A percentile compares a stretch with the other conserved stretches of the same genome.
phyloP scores from a whole-genome alignment of 2,113 vertebrate genomes.

The Phyllopteryx taeniolatus region DNA sequence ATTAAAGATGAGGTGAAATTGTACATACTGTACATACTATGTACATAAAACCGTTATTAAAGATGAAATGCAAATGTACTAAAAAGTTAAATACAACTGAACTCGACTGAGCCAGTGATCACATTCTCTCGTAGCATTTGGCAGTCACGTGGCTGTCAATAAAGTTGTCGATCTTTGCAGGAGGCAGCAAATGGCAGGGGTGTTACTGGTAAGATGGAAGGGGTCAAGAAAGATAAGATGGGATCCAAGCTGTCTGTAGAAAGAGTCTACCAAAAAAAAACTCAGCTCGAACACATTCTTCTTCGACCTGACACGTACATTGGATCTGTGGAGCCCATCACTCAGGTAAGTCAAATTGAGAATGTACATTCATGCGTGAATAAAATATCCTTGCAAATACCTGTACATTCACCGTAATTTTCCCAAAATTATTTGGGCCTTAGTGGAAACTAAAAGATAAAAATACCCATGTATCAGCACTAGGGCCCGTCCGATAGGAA shows the following conservation, averaged over 20 bases:
- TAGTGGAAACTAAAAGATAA: too few relatives aligned
- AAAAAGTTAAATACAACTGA: background rate
- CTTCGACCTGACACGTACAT: slow-evolving; percentile 98
- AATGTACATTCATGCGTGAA: background rate
- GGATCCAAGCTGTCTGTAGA: slow-evolving; percentile 92
- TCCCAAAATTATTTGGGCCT: too few relatives aligned
- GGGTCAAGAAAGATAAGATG: slow-evolving; percentile 74
- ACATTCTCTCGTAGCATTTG: too few relatives aligned
- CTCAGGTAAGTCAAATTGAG: slow-evolving; percentile 76
- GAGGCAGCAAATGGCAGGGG: slow-evolving; percentile 83
- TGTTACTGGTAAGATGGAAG: slow-evolving; percentile 67
- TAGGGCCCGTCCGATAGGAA: too few relatives aligned
- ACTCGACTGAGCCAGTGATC: too few relatives aligned
- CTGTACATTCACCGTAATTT: background rate
- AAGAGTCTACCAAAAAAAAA: slow-evolving; percentile 98
- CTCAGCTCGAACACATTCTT: slow-evolving; percentile 96
- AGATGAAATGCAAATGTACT: too few relatives aligned
- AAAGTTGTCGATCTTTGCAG: slow-evolving; percentile 52
- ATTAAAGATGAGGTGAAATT: too few relatives aligned
- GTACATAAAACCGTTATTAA: too few relatives aligned
- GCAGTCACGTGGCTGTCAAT: background rate
- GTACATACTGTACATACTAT: too few relatives aligned
- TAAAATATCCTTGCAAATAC: background rate
- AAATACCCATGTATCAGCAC: too few relatives aligned
- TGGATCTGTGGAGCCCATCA: slow-evolving; percentile 89